Base-by-base conservation (phyloP, 2,797 vertebrate species). In the Chelon labrosus region DNA sequence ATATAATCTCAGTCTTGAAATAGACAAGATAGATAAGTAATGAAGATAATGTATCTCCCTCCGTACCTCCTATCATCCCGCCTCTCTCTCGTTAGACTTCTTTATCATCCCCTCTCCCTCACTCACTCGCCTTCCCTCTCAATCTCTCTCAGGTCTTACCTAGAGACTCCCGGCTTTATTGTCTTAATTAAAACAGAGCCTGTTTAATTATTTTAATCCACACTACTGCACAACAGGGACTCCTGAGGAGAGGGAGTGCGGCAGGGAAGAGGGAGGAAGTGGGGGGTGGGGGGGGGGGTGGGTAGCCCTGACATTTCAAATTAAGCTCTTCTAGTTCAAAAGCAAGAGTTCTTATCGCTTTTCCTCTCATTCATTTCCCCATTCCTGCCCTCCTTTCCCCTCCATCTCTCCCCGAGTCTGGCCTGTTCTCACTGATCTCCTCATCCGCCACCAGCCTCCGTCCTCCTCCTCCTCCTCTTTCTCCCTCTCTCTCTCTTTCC, bases 181-280 rank as follows among this genome's bases (percentile, higher is more conserved):
- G 92, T 93, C 92, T 93, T 93, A 91, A 93, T 93, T 93, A 93
- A 93, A 92, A 92, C 89, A 91, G 90, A 92, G 88, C 89, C 90
- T 87, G 85, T 92, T 92, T 93, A 92, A 92, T 93, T 92, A 92
- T 93, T 92, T 91, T 91, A 92, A 92, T 92, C 91, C 90, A 89
- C 87, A 84, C 87, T 88, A 92, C 85, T 81, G 89, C 87, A 92
- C 89, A 87, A 89, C 89, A 87, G 91, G 91, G 87, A 90, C 88
- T 79, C 75, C 85, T 60, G 79, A 71, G 68, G 75, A 88, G 88
- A 77, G 69, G 55, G 73, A 68, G 67, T 66, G 80, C 4, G 38
- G 66, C 22, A 14, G 60, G 57, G 58, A 63, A 44, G 49, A 42
- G 44, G 20, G 37, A 35, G 39, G 13, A 52, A 35, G 57, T 25